Percentiles rank a stretch among this genome's conserved stretches.
Evolutionary conservation across 2,888 invertebrate genomes (phyloP).

Genomic region (Bombylius discolor): DNA sequence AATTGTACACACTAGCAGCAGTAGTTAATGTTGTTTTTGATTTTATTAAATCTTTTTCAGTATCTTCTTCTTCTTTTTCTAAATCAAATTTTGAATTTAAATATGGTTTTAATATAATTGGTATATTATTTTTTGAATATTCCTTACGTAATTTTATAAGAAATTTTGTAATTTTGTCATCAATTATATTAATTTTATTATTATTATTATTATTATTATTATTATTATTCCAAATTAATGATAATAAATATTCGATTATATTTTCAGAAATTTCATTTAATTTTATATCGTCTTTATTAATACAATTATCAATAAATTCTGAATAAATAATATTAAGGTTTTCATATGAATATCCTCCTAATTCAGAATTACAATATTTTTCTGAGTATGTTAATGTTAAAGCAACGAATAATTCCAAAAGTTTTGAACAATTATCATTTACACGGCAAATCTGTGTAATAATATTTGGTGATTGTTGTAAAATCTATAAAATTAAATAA

Average conservation of each 20-base stretch:
- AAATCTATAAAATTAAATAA: slow-evolving; percentile 44
- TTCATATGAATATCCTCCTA: slow-evolving; percentile 57
- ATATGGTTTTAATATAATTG: slow-evolving; percentile 78
- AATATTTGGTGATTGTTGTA: slow-evolving; percentile 67
- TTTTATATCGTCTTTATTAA: slow-evolving; percentile 62
- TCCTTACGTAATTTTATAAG: slow-evolving; percentile 69
- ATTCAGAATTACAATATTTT: slow-evolving; percentile 46
- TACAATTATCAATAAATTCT: slow-evolving; percentile 72
- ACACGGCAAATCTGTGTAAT: slow-evolving; percentile 74
- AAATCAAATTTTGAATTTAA: slow-evolving; percentile 43
- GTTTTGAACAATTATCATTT: slow-evolving; percentile 72
- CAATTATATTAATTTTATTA: too few species aligned
- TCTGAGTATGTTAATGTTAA: slow-evolving; percentile 71
- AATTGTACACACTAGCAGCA: too few species aligned
- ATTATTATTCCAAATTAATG: slow-evolving; percentile 36
- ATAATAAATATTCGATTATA: slow-evolving; percentile 70
- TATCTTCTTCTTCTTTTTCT: slow-evolving; percentile 4
- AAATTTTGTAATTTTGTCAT: slow-evolving; percentile 47
- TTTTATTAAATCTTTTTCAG: neutral
- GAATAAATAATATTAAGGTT: slow-evolving; percentile 73
- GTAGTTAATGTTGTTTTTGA: neutral
- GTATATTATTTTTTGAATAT: slow-evolving; percentile 78
- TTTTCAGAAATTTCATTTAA: slow-evolving; percentile 85
- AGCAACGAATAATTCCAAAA: slow-evolving; percentile 85
- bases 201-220: too few species aligned